Evolutionary conservation across 2,113 vertebrate species (phyloP).

Genomic region (Rana temporaria): DNA sequence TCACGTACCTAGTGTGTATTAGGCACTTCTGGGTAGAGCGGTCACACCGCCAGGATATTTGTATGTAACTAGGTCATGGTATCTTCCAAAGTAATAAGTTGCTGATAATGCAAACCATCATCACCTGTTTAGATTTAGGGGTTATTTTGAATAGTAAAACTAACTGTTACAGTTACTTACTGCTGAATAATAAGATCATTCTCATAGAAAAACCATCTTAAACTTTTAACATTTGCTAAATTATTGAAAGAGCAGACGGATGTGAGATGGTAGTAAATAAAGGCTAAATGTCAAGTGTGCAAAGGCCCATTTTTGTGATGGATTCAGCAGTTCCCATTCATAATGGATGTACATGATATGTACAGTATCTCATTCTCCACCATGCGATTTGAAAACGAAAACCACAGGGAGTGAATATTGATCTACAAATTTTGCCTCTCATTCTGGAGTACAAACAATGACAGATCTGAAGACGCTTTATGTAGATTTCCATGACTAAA

Average conservation of each 20-base stretch:
- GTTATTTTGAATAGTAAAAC: background rate
- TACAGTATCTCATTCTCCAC: background rate
- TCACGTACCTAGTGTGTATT: no score
- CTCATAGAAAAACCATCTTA: constrained; percentile 1
- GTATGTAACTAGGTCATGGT: background rate
- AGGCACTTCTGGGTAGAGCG: no score
- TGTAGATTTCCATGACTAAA: background rate
- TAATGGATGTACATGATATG: constrained; percentile 8
- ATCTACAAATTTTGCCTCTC: background rate
- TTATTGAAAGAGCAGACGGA: constrained; percentile 11
- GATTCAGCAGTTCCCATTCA: background rate
- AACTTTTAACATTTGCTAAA: background rate
- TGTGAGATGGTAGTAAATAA: constrained; percentile 9
- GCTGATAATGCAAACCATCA: background rate
- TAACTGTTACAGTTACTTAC: background rate
- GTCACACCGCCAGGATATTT: no score
- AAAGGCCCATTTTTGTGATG: background rate
- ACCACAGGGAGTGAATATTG: background rate
- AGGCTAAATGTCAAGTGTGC: constrained; percentile 5
- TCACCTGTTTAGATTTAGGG: background rate
- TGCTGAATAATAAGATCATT: background rate
- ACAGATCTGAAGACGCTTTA: background rate
- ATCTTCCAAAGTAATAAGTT: background rate
- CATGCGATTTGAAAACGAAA: background rate
- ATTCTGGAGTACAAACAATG: background rate